Conservation (phyloP, 1,140 invertebrate species). For the Magallana ariakensis region DNA sequence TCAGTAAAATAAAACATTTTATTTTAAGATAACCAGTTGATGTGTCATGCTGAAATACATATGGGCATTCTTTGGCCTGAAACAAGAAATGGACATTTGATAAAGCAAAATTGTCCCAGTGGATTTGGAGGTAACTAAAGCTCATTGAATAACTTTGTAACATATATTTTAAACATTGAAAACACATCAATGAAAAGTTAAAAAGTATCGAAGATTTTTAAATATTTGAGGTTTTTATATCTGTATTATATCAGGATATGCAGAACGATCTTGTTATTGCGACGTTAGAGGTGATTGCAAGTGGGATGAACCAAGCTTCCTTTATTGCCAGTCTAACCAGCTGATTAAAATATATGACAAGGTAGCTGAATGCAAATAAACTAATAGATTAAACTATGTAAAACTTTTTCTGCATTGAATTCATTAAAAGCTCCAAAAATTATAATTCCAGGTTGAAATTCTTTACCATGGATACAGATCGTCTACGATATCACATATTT, state of each 20-base stretch:
- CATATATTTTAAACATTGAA: too few species aligned
- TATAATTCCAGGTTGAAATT: background rate
- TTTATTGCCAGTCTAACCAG: background rate
- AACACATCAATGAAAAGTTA: too few species aligned
- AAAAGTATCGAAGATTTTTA: too few species aligned
- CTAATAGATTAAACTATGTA: too few species aligned
- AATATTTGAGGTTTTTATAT: too few species aligned
- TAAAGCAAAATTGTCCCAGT: background rate
- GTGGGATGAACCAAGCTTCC: background rate
- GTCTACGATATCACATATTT: background rate
- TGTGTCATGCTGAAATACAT: background rate
- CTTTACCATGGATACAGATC: background rate
- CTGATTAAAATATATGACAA: slow-evolving; percentile 16
- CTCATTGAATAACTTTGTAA: too few species aligned
- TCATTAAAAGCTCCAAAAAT: too few species aligned
- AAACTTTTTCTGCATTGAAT: too few species aligned
- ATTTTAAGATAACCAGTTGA: background rate
- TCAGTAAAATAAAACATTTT: background rate
- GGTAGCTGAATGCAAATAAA: background rate
- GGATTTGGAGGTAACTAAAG: background rate
- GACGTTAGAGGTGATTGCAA: background rate
- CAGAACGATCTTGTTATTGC: background rate
- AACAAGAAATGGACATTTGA: background rate
- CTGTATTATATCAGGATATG: background rate
- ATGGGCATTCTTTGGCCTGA: background rate